Evolutionary conservation across 1,140 invertebrate species (phyloP).

Genomic region (Holcopasites calliopsidis): DNA sequence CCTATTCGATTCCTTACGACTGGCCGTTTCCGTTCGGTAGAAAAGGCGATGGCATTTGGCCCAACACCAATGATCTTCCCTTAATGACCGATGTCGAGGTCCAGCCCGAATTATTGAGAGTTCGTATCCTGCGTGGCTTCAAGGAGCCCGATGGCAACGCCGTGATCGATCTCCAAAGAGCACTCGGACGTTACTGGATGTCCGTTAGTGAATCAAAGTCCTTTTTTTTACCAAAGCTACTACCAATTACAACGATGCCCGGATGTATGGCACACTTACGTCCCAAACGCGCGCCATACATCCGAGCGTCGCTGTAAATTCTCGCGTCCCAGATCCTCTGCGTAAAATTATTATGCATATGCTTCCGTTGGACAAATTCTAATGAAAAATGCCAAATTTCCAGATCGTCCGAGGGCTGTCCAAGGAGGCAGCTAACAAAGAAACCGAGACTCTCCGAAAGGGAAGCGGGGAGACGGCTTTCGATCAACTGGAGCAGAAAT

Average conservation of each 20-base stretch:
- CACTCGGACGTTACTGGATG: conserved; percentile 64
- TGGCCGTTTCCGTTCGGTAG: conserved; percentile 71
- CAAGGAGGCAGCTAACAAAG: neutral
- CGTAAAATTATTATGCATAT: too few relatives aligned
- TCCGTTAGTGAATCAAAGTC: conserved; percentile 45
- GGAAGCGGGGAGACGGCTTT: neutral
- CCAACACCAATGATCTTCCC: conserved; percentile 53
- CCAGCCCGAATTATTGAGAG: conserved; percentile 37
- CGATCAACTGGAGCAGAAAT: conserved; percentile 37
- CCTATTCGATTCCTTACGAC: conserved; percentile 69
- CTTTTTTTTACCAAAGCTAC: conserved; percentile 4
- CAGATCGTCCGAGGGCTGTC: conserved; percentile 29
- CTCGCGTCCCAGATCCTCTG: too few relatives aligned
- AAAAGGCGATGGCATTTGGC: conserved; percentile 57
- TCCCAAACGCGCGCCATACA: too few relatives aligned
- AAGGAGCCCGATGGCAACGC: conserved; percentile 48
- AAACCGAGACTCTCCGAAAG: neutral
- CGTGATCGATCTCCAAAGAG: conserved; percentile 61
- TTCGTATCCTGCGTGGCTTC: conserved; percentile 49
- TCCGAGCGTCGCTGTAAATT: too few relatives aligned
- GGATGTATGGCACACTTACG: too few relatives aligned
- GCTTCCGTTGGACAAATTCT: too few relatives aligned
- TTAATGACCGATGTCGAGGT: conserved; percentile 33
- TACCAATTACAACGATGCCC: too few relatives aligned
- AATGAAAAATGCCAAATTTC: too few relatives aligned